A percentile compares a stretch with the other conserved stretches of the same genome.
These are phyloP conservation scores for Stichodactyla helianthus DNA, from an alignment of 64 coral and sea anemone genomes.

Conservation along the genomic window DNA sequence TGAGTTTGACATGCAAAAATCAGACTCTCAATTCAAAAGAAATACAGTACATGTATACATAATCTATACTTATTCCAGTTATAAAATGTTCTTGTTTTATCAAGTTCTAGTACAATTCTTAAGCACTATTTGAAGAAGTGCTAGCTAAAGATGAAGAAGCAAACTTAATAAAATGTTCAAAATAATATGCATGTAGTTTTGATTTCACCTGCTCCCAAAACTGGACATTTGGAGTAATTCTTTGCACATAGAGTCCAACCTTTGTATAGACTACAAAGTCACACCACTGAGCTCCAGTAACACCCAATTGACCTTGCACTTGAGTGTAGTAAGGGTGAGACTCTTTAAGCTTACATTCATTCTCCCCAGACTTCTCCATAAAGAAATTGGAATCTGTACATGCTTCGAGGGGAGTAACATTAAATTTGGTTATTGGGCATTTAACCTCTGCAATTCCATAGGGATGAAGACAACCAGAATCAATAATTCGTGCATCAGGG, in stretches of 20 bases:
- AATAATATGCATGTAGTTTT: too few relatives aligned
- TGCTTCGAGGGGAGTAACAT: constrained; percentile 20
- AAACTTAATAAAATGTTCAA: too few relatives aligned
- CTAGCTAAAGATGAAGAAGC: too few relatives aligned
- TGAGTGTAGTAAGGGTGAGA: constrained; percentile 21
- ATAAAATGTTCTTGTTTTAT: too few relatives aligned
- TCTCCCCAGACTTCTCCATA: constrained; percentile 25
- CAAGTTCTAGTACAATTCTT: too few relatives aligned
- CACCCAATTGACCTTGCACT: constrained; percentile 22
- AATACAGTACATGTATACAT: too few relatives aligned
- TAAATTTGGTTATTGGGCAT: constrained; percentile 27
- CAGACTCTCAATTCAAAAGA: too few relatives aligned
- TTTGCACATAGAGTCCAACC: too few relatives aligned
- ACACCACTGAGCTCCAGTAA: constrained; percentile 19
- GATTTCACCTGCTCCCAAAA: neutral
- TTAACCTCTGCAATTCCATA: constrained; percentile 34
- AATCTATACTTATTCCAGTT: too few relatives aligned
- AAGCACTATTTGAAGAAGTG: too few relatives aligned
- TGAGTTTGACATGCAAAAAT: neutral
- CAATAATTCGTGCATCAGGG: constrained; percentile 34
- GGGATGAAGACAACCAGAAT: constrained; percentile 3
- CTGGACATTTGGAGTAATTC: neutral
- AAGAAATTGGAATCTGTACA: constrained; percentile 35
- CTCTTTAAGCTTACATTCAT: constrained; percentile 15
- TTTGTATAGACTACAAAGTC: constrained; percentile 27